phyloP scores from a whole-genome alignment of 2,113 vertebrate genomes.

The Bubo scandiacus region DNA sequence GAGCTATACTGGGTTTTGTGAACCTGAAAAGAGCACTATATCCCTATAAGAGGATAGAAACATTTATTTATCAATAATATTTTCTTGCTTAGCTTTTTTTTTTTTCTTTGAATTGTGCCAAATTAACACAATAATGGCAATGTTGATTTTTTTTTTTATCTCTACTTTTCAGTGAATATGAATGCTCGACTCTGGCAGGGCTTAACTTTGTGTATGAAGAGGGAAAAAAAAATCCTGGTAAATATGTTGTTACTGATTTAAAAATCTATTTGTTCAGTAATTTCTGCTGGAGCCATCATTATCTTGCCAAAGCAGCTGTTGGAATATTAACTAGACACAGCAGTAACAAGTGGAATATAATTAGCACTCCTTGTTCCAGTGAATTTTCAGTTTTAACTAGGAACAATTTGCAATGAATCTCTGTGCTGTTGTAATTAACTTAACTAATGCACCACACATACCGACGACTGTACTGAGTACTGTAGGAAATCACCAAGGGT shows the following conservation, averaged over 20 bases:
- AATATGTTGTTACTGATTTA: constrained; percentile 66
- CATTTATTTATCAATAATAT: background rate
- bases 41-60: background rate
- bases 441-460: constrained; percentile 47
- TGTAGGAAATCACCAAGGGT: constrained; percentile 63
- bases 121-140: constrained; percentile 29
- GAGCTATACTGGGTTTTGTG: background rate
- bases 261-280: constrained; percentile 68
- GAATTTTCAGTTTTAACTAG: constrained; percentile 81
- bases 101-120: background rate
- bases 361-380: constrained; percentile 79
- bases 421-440: constrained; percentile 66
- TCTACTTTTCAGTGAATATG: constrained; percentile 38
- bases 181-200: constrained; percentile 38
- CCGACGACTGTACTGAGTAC: constrained; percentile 38
- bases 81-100: background rate
- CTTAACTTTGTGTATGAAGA: constrained; percentile 46
- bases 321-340: constrained; percentile 71
- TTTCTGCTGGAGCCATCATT: constrained; percentile 64
- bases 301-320: constrained; percentile 73
- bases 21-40: background rate
- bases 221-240: constrained; percentile 33
- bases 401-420: constrained; percentile 70
- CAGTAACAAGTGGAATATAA: constrained; percentile 72
- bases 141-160: constrained; percentile 19